Evolutionary conservation across 2,888 invertebrate species (phyloP), one percentile per base, ranked within the genome.

Genomic region (Odontomyia ornata): DNA sequence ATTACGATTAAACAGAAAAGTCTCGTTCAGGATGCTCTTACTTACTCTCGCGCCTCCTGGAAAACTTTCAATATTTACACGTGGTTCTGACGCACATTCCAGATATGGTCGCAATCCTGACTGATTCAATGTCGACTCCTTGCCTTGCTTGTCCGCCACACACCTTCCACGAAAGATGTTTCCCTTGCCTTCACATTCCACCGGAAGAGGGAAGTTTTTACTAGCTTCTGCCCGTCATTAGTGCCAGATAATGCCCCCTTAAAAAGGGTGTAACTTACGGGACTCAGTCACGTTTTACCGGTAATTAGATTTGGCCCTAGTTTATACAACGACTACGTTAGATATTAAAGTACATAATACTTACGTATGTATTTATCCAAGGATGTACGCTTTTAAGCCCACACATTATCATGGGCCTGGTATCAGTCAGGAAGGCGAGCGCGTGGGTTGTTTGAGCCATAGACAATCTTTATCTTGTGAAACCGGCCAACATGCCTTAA

Each of bases 211-310:
- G 64, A 64, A 28, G 64, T 23, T 64, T 27, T 9, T 30, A 64
- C 28, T 64, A 64, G 28, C 64, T 64, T 64, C 28, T 62, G 69
- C 67, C 18, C 75, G 75, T 77, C 77, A 77, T 77, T 77, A 77
- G 77, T 75, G 77, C 46, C 47, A 75, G 77, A 75, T 77, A 77
- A 77, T 77, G 75, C 69, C 60, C 60, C 72, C 52, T 7, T 77
- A 75, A 75, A 75, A 77, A 75, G 77, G 77, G 77, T 77, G 77
- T 65, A 65, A 77, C 75, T 77, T 69, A 67, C 67, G 82, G 52
- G 47, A 25, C 71, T 71, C 71, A 71, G 71, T 71, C 71, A 71
- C 71, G 71, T 71, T 71, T 52, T 25, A 27, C 25, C 71, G 46
- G 71, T 71, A 71, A 71, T 71, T 71, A 71, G 71, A 71, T 71